phyloP scores from a whole-genome alignment of 2,113 vertebrate genomes.

The Ovibos moschatus region DNA sequence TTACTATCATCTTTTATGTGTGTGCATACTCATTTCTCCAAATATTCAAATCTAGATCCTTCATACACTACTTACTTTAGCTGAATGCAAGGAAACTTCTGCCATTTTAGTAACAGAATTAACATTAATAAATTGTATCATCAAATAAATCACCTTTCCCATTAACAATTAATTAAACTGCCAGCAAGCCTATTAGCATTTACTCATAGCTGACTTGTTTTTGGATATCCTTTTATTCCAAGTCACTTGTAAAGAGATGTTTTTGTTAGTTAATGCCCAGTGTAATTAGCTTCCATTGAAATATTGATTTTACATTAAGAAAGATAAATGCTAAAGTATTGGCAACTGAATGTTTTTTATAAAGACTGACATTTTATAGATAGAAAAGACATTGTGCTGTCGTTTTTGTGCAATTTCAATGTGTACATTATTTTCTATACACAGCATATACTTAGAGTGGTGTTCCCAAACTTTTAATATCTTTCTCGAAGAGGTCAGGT shows the following conservation, averaged over 20 bases:
- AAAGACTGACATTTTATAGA: slow-evolving; percentile 66
- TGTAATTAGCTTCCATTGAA: slow-evolving; percentile 74
- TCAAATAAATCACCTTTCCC: not conserved
- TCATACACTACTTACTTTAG: not conserved
- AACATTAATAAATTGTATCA: not conserved
- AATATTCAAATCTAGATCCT: not conserved
- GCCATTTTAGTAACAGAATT: not conserved
- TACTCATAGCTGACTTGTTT: not conserved
- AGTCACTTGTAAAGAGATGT: slow-evolving; percentile 23
- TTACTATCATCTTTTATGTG: not conserved
- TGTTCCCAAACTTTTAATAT: not conserved
- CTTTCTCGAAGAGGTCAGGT: not conserved
- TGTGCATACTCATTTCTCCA: not conserved
- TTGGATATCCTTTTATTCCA: slow-evolving; percentile 37
- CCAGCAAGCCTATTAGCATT: not conserved
- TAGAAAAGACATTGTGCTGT: slow-evolving; percentile 18
- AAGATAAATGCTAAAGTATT: slow-evolving; percentile 69
- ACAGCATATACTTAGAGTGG: not conserved
- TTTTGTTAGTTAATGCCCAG: slow-evolving; percentile 64
- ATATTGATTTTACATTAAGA: slow-evolving; percentile 78
- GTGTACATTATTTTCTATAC: slow-evolving; percentile 33
- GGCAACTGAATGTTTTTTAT: slow-evolving; percentile 64
- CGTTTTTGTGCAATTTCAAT: not conserved
- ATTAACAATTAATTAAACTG: not conserved
- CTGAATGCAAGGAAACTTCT: not conserved